Evolutionary conservation across 2,797 vertebrate genomes (phyloP).

Genomic region (Macropus fuliginosus): DNA sequence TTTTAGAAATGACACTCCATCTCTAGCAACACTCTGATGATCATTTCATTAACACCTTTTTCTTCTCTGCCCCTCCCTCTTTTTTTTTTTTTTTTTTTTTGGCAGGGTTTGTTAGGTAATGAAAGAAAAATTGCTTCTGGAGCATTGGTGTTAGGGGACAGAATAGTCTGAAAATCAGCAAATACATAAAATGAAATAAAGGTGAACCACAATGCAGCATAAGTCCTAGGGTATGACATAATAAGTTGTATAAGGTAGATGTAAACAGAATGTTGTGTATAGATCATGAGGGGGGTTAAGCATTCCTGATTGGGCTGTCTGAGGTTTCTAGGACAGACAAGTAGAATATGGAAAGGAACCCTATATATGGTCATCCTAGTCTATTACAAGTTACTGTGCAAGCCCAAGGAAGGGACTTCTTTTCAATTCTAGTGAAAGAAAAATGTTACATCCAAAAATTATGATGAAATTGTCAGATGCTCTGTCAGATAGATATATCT

Average conservation of each 20-base stretch:
- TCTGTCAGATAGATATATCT: neutral
- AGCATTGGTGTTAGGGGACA: neutral
- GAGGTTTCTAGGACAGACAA: neutral
- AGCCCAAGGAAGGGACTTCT: slow-evolving; percentile 3
- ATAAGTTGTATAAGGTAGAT: neutral
- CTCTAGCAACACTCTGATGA: slow-evolving; percentile 52
- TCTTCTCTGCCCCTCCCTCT: neutral
- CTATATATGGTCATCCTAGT: neutral
- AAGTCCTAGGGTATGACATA: neutral
- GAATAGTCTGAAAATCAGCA: too few relatives aligned
- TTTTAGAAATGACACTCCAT: slow-evolving; percentile 60
- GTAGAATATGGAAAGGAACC: neutral
- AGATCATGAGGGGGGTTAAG: neutral
- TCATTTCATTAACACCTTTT: slow-evolving; percentile 60
- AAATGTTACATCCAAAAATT: slow-evolving; percentile 5
- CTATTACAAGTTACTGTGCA: neutral
- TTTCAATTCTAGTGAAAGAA: slow-evolving; percentile 24
- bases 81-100: neutral
- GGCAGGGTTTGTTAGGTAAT: neutral
- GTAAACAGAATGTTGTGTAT: neutral
- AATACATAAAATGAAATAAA: slow-evolving; percentile 14
- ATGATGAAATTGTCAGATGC: neutral
- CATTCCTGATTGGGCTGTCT: neutral
- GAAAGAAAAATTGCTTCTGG: neutral
- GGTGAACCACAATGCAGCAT: neutral